Evolutionary conservation across 2,113 vertebrate genomes (phyloP).

Genomic region (Anoplopoma fimbria): DNA sequence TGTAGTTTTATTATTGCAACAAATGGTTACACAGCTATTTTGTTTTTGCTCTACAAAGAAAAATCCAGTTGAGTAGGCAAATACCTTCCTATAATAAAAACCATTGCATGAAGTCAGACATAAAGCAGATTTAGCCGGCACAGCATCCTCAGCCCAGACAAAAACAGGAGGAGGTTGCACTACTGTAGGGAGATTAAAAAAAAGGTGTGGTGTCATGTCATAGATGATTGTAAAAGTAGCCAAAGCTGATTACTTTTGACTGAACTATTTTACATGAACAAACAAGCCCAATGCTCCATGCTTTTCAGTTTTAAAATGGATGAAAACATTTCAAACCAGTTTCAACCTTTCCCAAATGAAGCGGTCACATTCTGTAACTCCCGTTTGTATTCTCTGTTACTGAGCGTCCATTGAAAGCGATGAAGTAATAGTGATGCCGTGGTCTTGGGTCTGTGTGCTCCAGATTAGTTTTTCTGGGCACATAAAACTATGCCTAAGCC

Average conservation of each 20-base stretch:
- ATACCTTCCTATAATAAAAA: not conserved
- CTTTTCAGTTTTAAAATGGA: not conserved
- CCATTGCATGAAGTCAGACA: constrained; percentile 3
- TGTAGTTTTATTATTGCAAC: not conserved
- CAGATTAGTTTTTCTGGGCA: constrained; percentile 72
- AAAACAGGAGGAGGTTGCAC: not conserved
- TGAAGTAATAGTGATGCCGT: constrained; percentile 28
- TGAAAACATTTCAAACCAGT: not conserved
- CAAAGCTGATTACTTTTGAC: not conserved
- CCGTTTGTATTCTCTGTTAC: not conserved
- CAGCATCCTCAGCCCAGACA: not conserved
- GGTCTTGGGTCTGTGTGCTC: constrained; percentile 39
- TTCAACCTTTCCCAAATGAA: not conserved
- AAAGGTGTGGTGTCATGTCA: not conserved
- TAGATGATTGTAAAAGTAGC: not conserved
- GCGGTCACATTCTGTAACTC: too few species aligned
- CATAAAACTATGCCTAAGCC: constrained; percentile 44
- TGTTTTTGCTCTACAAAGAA: not conserved
- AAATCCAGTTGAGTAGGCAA: not conserved
- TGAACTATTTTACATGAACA: not conserved
- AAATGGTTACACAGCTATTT: not conserved
- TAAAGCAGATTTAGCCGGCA: not conserved
- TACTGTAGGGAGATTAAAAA: not conserved
- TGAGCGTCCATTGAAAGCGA: not conserved
- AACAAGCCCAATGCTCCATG: not conserved